Evolutionary conservation across 1,140 invertebrate species (phyloP).

Genomic region (Drosophila simulans): DNA sequence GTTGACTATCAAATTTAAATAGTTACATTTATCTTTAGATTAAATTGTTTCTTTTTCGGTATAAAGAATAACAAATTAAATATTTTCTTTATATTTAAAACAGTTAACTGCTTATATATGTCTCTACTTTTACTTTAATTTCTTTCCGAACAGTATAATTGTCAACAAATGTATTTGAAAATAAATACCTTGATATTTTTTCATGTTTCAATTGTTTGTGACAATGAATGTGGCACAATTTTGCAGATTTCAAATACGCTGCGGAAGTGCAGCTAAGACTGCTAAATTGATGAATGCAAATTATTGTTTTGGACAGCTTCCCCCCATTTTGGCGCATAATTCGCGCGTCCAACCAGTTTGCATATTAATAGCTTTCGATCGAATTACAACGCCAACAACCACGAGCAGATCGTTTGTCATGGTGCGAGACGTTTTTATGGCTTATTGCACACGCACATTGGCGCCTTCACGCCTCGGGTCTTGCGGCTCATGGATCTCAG

Average conservation of each 20-base stretch:
- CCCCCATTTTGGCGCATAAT: slow-evolving; percentile 28
- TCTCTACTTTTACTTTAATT: too few species aligned
- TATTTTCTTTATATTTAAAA: too few species aligned
- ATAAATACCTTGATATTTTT: too few species aligned
- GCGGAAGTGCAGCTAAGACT: slow-evolving; percentile 42
- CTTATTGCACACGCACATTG: slow-evolving; percentile 71
- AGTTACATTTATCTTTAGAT: background rate
- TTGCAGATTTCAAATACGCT: slow-evolving; percentile 10
- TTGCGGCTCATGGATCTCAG: slow-evolving; percentile 3
- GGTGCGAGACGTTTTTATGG: slow-evolving; percentile 43
- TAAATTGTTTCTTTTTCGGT: too few species aligned
- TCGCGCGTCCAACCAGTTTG: slow-evolving; percentile 55
- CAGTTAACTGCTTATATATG: too few species aligned
- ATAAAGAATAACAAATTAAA: too few species aligned
- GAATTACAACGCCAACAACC: slow-evolving; percentile 31
- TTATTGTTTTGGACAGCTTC: slow-evolving; percentile 26
- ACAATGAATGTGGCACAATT: slow-evolving; percentile 37
- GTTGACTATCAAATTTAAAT: background rate
- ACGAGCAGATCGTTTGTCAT: slow-evolving; percentile 50
- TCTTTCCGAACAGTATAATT: too few species aligned
- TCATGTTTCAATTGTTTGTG: too few species aligned
- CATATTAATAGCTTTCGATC: slow-evolving; percentile 42
- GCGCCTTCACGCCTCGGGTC: slow-evolving; percentile 52
- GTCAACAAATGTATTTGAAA: too few species aligned
- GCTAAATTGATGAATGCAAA: slow-evolving; percentile 43